Conservation (phyloP, 2,888 invertebrate species). For the Monopis laevigella region DNA sequence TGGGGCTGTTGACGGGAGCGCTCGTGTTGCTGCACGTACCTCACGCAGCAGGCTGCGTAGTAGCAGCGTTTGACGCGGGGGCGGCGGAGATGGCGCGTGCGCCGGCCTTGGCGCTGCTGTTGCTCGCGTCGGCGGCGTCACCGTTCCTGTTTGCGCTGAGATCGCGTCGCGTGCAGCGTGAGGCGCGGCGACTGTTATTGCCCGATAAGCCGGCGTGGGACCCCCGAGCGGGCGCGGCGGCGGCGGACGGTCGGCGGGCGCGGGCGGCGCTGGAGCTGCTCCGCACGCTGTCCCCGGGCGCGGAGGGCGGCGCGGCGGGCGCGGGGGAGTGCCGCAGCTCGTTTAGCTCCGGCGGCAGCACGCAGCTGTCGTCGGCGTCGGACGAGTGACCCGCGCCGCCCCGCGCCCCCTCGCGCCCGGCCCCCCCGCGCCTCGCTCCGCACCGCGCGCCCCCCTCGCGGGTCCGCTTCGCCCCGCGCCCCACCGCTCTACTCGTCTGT, state of each 20-base stretch:
- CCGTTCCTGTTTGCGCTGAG: slow-evolving; percentile 83
- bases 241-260: slow-evolving; percentile 61
- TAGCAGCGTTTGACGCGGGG: slow-evolving; percentile 48
- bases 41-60: slow-evolving; percentile 53
- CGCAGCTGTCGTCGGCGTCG: slow-evolving; percentile 70
- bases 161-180: slow-evolving; percentile 71
- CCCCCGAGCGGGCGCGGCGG: slow-evolving; percentile 59
- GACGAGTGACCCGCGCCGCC: slow-evolving; percentile 58
- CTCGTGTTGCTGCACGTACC: slow-evolving; percentile 80
- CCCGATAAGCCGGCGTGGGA: slow-evolving; percentile 58
- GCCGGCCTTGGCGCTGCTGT: slow-evolving; percentile 61
- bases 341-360: slow-evolving; percentile 70
- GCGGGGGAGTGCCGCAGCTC: slow-evolving; percentile 68
- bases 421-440: slow-evolving; percentile 58
- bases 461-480: slow-evolving; percentile 50
- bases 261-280: slow-evolving; percentile 51
- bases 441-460: slow-evolving; percentile 31
- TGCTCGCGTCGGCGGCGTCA: slow-evolving; percentile 72
- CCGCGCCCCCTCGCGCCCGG: slow-evolving; percentile 47
- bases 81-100: slow-evolving; percentile 54
- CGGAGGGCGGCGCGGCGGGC: slow-evolving; percentile 44
- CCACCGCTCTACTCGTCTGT: slow-evolving; percentile 66
- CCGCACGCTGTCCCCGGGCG: slow-evolving; percentile 49
- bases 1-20: slow-evolving; percentile 71
- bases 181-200: slow-evolving; percentile 45